Conservation (phyloP, 1,140 invertebrate genomes). For the Reticulitermes speratus region DNA sequence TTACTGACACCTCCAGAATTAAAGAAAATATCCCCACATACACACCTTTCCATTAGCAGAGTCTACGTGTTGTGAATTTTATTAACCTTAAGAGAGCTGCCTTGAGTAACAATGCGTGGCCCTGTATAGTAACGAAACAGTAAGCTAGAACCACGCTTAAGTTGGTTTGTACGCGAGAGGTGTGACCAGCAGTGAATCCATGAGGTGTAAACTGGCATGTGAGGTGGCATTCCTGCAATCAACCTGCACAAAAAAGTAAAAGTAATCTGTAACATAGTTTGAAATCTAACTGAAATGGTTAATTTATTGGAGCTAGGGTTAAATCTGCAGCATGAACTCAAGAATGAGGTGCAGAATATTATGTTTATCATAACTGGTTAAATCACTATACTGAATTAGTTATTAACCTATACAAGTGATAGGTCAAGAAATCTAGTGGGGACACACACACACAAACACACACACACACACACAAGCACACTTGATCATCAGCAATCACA, state of each 20-base stretch:
- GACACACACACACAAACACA: too few relatives aligned
- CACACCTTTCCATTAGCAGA: neutral
- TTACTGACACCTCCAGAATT: neutral
- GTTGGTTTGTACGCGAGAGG: slow-evolving; percentile 65
- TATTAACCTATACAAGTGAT: too few relatives aligned
- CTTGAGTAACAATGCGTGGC: neutral
- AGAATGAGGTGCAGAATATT: too few relatives aligned
- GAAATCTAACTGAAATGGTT: neutral
- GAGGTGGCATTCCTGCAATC: slow-evolving; percentile 70
- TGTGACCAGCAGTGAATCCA: slow-evolving; percentile 82
- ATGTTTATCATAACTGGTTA: too few relatives aligned
- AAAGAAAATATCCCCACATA: neutral
- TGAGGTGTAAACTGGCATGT: slow-evolving; percentile 74
- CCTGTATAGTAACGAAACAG: slow-evolving; percentile 74
- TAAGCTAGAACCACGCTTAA: slow-evolving; percentile 80
- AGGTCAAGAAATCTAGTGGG: too few relatives aligned
- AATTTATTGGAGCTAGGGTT: too few relatives aligned
- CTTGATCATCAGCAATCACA: too few relatives aligned
- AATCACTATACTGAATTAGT: too few relatives aligned
- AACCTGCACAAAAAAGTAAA: slow-evolving; percentile 55
- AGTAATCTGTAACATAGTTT: slow-evolving; percentile 25
- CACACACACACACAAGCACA: too few relatives aligned
- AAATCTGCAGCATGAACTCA: too few relatives aligned
- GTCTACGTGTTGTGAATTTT: neutral
- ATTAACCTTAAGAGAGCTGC: neutral